These are phyloP conservation scores for Dendrophyllia cribrosa DNA, from an alignment of 64 coral and sea anemone species.

Conservation along the genomic window DNA sequence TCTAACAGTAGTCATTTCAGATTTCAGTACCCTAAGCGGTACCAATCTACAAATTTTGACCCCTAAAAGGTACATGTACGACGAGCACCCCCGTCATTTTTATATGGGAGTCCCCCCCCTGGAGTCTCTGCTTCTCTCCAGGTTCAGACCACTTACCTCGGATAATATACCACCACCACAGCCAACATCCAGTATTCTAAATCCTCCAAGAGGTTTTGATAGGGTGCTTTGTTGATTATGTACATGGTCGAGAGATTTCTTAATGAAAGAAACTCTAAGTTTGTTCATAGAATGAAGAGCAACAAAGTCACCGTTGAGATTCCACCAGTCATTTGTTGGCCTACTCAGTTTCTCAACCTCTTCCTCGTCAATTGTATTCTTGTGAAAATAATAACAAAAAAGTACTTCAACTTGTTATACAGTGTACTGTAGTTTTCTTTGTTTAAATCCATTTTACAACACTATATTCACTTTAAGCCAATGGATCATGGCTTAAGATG, in stretches of 20 bases:
- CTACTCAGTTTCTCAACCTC: constrained; percentile 87
- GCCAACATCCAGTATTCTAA: constrained; percentile 87
- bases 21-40: no score
- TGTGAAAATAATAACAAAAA: neutral
- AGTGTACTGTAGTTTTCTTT: no score
- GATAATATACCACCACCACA: constrained; percentile 96
- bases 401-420: neutral
- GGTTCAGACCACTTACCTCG: constrained; percentile 46
- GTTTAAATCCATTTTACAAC: neutral
- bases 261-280: constrained; percentile 88
- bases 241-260: constrained; percentile 63
- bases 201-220: constrained; percentile 67
- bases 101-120: no score
- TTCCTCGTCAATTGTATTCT: constrained; percentile 89
- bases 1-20: no score
- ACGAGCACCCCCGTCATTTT: no score
- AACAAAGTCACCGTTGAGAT: constrained; percentile 82
- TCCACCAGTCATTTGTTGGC: constrained; percentile 87
- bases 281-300: constrained; percentile 98
- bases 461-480: no score
- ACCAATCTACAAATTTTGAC: no score
- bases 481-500: no score
- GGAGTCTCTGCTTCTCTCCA: no score
- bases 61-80: no score
- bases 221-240: neutral